Base-by-base conservation (phyloP, 2,888 invertebrate species). In the Eristalis intricaria region DNA sequence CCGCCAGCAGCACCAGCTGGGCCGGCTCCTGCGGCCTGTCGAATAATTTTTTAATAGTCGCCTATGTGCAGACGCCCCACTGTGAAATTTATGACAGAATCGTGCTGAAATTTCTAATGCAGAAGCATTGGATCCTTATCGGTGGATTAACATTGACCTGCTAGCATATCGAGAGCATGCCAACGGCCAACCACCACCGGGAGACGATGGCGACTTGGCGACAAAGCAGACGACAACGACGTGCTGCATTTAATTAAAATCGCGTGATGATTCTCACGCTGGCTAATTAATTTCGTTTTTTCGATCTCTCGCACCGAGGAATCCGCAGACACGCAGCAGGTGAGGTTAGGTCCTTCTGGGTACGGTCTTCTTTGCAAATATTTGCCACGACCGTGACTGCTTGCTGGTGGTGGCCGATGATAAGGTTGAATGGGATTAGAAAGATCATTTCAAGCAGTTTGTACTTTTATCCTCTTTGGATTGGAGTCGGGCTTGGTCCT, bases 381-480 rank as follows among this genome's bases (percentile, higher is more conserved):
- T 50, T 50, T 50, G 50, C 19, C 50, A 19, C 19, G 19, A 50
- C 19, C 19, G 8, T 8, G 19, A 19, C 50, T n/a, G 19, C 26
- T 60, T 26, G 60, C 26, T 32, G 61, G 60, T 26, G 35, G 38
- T 63, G 40, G 29, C 66, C 70, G 61, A 19, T 68, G 56, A 73
- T 73, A 73, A 78, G 68, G 23, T 69, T 78, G 60, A 70, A 70
- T 65, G 63, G 58, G 58, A 75, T 81, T 82, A 69, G 58, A 26
- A 74, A 58, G 63, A 84, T 69, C 64, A 77, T 68, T 68, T 77
- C 73, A 73, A 64, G 73, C 68, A 64, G 64, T 63, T 78, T 65
- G 73, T 35, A 7, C 23, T 78, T 65, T 74, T 68, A 69, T 64
- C 26, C 68, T 43, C 68, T 38, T 73, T 63, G 63, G 56, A 69